phyloP scores from a whole-genome alignment of 2,797 vertebrate species.

The Sciurus carolinensis region DNA sequence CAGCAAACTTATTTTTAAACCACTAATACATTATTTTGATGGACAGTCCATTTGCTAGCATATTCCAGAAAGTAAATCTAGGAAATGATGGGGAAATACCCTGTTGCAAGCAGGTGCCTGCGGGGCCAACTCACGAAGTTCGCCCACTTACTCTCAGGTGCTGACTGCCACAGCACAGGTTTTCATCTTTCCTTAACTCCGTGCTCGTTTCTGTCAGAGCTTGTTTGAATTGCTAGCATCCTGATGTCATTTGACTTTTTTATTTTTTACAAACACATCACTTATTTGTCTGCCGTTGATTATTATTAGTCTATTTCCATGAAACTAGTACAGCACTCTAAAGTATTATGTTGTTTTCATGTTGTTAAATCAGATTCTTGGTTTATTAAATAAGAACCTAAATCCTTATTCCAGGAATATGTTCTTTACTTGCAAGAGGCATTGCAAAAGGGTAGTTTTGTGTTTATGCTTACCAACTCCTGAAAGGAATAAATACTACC shows the following conservation, averaged over 20 bases:
- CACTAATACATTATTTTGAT: constrained; percentile 13
- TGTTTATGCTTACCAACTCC: neutral
- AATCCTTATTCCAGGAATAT: constrained; percentile 45
- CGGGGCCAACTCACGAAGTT: neutral
- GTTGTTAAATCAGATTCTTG: constrained; percentile 43
- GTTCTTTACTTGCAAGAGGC: neutral
- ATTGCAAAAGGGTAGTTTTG: neutral
- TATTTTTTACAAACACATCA: neutral
- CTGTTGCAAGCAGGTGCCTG: neutral
- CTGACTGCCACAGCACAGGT: neutral
- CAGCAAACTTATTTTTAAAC: constrained; percentile 10
- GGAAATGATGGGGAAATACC: neutral
- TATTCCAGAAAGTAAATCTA: constrained; percentile 5
- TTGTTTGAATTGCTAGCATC: neutral
- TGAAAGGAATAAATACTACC: neutral
- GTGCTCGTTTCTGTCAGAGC: neutral
- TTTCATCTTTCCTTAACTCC: neutral
- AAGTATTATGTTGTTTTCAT: neutral
- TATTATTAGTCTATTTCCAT: neutral
- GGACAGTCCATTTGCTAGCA: neutral
- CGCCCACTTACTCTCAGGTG: neutral
- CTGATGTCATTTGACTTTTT: constrained; percentile 3
- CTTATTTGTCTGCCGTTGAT: neutral
- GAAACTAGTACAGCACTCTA: neutral
- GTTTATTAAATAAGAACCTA: constrained; percentile 49